A percentile compares a stretch with the other conserved stretches of the same genome.
phyloP scores from a whole-genome alignment of 64 coral and sea anemone species.

The Actinia equina region DNA sequence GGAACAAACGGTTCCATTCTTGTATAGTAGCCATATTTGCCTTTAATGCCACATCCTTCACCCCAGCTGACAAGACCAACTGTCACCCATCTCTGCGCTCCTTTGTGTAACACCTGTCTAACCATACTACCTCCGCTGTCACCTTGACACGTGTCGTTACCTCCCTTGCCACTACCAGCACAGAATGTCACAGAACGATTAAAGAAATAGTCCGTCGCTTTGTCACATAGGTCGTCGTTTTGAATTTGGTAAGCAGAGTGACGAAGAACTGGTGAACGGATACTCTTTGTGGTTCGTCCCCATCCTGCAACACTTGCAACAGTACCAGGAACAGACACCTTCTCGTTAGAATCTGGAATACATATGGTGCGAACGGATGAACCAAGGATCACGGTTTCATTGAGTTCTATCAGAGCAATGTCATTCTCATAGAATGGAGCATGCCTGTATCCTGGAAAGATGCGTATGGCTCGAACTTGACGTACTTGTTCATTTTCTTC shows the following conservation, averaged over 20 bases:
- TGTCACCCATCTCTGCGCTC: slow-evolving; percentile 5
- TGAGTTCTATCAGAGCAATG: slow-evolving; percentile 61
- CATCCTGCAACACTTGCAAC: slow-evolving; percentile 53
- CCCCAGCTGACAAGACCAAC: slow-evolving; percentile 65
- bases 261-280: not conserved
- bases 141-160: slow-evolving; percentile 29
- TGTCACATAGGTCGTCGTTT: not conserved
- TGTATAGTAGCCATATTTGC: slow-evolving; percentile 51
- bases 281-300: slow-evolving; percentile 38
- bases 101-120: not conserved
- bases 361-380: slow-evolving; percentile 54
- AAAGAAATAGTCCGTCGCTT: slow-evolving; percentile 31
- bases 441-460: slow-evolving; percentile 32
- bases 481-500: slow-evolving; percentile 26
- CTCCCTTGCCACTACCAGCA: slow-evolving; percentile 17
- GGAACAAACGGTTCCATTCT: slow-evolving; percentile 38
- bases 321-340: slow-evolving; percentile 6
- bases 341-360: slow-evolving; percentile 15
- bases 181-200: slow-evolving; percentile 45
- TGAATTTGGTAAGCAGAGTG: slow-evolving; percentile 31
- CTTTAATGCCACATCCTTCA: not conserved
- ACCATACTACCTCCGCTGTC: slow-evolving; percentile 47
- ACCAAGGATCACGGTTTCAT: slow-evolving; percentile 23
- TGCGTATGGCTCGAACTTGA: not conserved
- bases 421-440: slow-evolving; percentile 20